These are phyloP conservation scores for Cydia splendana DNA, from an alignment of 1,140 invertebrate species.

Conservation along the genomic window DNA sequence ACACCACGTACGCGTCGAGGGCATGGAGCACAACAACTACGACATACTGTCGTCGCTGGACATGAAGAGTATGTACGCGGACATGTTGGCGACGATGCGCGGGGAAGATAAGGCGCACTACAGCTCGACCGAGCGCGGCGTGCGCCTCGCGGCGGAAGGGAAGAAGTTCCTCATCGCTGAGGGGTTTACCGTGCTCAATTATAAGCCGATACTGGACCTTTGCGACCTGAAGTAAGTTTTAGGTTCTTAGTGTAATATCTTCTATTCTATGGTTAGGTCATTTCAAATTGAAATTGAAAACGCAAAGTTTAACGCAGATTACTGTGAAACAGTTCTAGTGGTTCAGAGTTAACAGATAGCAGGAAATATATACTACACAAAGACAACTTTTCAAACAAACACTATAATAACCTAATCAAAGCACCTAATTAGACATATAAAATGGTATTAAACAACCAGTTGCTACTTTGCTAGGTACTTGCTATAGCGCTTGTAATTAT, in stretches of 20 bases:
- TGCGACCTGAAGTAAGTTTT: constrained; percentile 81
- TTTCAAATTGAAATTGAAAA: too few species aligned
- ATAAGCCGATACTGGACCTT: constrained; percentile 82
- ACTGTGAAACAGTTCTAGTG: too few species aligned
- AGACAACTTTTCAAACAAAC: too few species aligned
- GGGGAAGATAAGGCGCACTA: constrained; percentile 49
- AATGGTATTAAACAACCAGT: too few species aligned
- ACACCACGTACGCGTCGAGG: constrained; percentile 82
- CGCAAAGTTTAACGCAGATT: too few species aligned
- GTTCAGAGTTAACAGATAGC: too few species aligned
- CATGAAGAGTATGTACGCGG: constrained; percentile 85
- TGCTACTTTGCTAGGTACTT: too few species aligned
- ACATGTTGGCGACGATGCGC: constrained; percentile 77
- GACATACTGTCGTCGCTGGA: constrained; percentile 87
- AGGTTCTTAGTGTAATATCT: neutral
- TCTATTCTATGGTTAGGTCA: neutral
- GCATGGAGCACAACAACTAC: constrained; percentile 89
- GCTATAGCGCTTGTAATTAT: too few species aligned
- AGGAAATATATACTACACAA: neutral
- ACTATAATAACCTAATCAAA: too few species aligned
- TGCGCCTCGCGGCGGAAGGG: constrained; percentile 47
- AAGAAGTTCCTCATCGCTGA: constrained; percentile 85
- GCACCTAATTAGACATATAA: too few species aligned
- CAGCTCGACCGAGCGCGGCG: constrained; percentile 35
- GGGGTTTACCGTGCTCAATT: constrained; percentile 88